A percentile compares a stretch with the other conserved stretches of the same genome.
Evolutionary conservation across 2,888 invertebrate species (phyloP).

Genomic region (Heteromyza rotundicornis): DNA sequence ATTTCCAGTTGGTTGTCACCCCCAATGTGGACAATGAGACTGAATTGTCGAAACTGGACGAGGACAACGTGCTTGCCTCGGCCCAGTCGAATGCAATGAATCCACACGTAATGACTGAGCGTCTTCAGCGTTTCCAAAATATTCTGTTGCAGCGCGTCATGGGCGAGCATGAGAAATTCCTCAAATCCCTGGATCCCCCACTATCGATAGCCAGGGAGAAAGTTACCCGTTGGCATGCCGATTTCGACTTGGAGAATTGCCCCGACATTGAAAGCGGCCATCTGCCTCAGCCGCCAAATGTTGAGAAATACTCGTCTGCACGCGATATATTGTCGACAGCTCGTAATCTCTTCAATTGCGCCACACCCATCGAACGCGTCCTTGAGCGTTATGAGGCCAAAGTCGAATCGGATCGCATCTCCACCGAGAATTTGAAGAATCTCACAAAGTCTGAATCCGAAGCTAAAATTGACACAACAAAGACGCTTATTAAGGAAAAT

Average conservation of each 20-base stretch:
- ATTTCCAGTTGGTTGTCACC: slow-evolving; percentile 74
- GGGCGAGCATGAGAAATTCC: slow-evolving; percentile 77
- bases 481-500: slow-evolving; percentile 9
- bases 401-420: slow-evolving; percentile 41
- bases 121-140: slow-evolving; percentile 76
- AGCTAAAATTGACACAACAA: background rate
- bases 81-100: slow-evolving; percentile 69
- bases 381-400: slow-evolving; percentile 70
- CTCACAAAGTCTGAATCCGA: too few species aligned
- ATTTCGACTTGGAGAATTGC: slow-evolving; percentile 83
- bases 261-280: slow-evolving; percentile 74
- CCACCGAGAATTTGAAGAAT: slow-evolving; percentile 31
- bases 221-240: slow-evolving; percentile 91
- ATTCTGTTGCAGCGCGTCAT: slow-evolving; percentile 76
- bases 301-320: slow-evolving; percentile 77
- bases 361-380: slow-evolving; percentile 80
- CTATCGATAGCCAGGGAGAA: slow-evolving; percentile 76
- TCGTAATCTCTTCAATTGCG: slow-evolving; percentile 76
- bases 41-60: slow-evolving; percentile 47
- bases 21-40: slow-evolving; percentile 66
- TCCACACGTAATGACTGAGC: slow-evolving; percentile 73
- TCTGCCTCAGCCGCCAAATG: slow-evolving; percentile 77
- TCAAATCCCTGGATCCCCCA: slow-evolving; percentile 76
- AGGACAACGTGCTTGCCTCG: slow-evolving; percentile 64
- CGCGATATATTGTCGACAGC: slow-evolving; percentile 83